Evolutionary conservation across 1,140 invertebrate genomes (phyloP).

Genomic region (Nilaparvata lugens): DNA sequence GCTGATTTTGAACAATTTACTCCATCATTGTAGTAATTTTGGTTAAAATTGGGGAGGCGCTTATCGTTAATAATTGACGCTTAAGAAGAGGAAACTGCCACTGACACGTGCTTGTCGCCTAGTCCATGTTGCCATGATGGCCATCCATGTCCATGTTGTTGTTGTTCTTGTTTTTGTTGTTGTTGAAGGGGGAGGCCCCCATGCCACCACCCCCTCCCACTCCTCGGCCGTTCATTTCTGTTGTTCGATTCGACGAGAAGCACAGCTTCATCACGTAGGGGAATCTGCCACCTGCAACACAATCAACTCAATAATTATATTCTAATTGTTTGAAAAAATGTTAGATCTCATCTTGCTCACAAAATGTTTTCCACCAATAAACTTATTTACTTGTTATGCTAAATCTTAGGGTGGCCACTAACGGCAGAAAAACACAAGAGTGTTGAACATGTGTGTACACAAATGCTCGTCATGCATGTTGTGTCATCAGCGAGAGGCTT

Average conservation of each 20-base stretch:
- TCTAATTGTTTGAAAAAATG: too few relatives aligned
- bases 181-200: background rate
- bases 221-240: background rate
- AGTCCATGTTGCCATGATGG: too few relatives aligned
- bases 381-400: too few relatives aligned
- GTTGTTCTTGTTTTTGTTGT: background rate
- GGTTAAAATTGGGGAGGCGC: constrained; percentile 5
- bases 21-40: background rate
- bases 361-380: too few relatives aligned
- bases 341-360: too few relatives aligned
- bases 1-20: background rate
- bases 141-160: background rate
- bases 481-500: too few relatives aligned
- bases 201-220: background rate
- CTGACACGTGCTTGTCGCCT: background rate
- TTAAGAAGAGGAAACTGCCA: constrained; percentile 16
- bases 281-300: constrained; percentile 77
- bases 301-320: constrained; percentile 11
- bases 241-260: constrained; percentile 70
- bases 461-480: too few relatives aligned
- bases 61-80: constrained; percentile 19
- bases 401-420: too few relatives aligned
- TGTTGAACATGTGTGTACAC: too few relatives aligned
- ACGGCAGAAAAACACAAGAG: too few relatives aligned
- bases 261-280: constrained; percentile 96